phyloP scores from a whole-genome alignment of 2,888 invertebrate species.

The Rhyacophila evoluta region DNA sequence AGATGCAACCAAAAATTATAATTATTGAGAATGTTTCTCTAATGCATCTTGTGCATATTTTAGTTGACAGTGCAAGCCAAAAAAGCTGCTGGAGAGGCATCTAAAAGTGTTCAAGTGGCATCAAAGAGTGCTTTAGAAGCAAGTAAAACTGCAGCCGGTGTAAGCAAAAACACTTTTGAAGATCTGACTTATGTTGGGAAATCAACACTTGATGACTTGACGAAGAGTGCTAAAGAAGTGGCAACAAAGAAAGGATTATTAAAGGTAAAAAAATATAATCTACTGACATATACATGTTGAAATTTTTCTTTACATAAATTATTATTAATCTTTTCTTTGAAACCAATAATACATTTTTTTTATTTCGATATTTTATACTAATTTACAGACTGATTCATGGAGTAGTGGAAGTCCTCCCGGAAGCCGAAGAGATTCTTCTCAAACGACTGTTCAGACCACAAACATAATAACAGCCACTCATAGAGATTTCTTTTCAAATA shows the following conservation, averaged over 20 bases:
- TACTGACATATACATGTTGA: too few species aligned
- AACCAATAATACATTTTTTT: too few species aligned
- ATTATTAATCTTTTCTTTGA: too few species aligned
- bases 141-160: conserved; percentile 88
- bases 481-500: conserved; percentile 88
- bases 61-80: conserved; percentile 89
- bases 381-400: conserved; percentile 53
- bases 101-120: conserved; percentile 85
- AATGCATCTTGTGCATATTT: conserved; percentile 33
- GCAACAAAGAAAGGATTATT: conserved; percentile 88
- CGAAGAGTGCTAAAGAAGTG: conserved; percentile 91
- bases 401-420: conserved; percentile 58
- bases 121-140: conserved; percentile 88
- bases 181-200: conserved; percentile 92
- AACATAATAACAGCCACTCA: conserved; percentile 77
- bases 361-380: neutral
- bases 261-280: conserved; percentile 68
- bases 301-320: too few species aligned
- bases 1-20: neutral
- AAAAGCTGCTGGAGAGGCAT: conserved; percentile 86
- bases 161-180: conserved; percentile 88
- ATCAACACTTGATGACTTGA: conserved; percentile 88
- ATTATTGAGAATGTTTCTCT: neutral
- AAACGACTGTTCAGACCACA: conserved; percentile 73
- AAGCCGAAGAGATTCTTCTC: conserved; percentile 71